Evolutionary conservation across 2,797 vertebrate genomes (phyloP).

Genomic region (Halcyon badia): DNA sequence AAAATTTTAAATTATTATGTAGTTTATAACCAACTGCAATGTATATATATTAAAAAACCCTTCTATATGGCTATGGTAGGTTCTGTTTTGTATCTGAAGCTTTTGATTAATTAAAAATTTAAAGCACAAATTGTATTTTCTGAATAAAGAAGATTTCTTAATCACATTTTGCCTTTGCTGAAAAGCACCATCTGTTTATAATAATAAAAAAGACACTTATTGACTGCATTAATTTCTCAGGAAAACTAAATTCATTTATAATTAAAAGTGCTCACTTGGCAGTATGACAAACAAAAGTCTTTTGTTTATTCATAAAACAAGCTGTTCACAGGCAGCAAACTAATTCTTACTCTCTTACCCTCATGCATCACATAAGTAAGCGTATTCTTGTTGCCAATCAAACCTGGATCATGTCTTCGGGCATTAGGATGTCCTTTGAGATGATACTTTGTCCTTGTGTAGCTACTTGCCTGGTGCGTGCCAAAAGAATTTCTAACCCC

Average conservation of each 20-base stretch:
- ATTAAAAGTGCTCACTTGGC: neutral
- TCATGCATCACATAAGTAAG: accelerated
- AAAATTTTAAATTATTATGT: neutral
- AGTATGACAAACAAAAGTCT: neutral
- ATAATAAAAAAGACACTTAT: neutral
- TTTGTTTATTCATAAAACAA: neutral
- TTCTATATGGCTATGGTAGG: neutral
- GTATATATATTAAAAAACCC: neutral
- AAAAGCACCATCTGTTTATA: slow-evolving; percentile 16
- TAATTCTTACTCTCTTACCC: neutral
- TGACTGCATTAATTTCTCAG: neutral
- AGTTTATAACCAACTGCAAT: neutral
- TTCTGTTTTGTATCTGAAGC: neutral
- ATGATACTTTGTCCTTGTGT: neutral
- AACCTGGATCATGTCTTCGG: neutral
- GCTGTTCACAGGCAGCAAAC: neutral
- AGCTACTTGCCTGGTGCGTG: neutral
- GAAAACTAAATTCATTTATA: neutral
- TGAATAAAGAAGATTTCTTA: neutral
- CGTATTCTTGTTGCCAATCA: neutral
- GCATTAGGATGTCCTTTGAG: neutral
- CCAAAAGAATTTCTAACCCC: neutral
- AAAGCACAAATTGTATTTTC: neutral
- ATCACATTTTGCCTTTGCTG: neutral
- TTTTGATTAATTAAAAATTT: neutral